Conservation (phyloP, 2,888 invertebrate genomes). For the Rhagium mordax region DNA sequence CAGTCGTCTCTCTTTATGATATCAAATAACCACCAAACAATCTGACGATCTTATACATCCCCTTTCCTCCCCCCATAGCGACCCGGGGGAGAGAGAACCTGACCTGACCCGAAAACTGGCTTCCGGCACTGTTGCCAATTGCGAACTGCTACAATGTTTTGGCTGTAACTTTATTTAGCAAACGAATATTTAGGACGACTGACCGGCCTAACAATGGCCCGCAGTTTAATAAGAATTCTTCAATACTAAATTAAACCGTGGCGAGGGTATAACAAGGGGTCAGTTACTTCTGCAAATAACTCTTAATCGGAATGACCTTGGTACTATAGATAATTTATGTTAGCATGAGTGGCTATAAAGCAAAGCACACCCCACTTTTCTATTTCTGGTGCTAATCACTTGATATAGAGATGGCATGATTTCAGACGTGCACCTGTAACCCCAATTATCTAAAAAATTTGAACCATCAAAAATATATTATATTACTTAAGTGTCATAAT, state of each 20-base stretch:
- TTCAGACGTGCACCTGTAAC: too few relatives aligned
- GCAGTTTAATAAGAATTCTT: conserved; percentile 16
- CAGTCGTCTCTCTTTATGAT: conserved; percentile 24
- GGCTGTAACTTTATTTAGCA: conserved; percentile 5
- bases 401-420: too few relatives aligned
- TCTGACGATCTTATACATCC: conserved; percentile 16
- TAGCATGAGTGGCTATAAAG: too few relatives aligned
- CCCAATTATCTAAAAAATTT: too few relatives aligned
- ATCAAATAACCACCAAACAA: conserved; percentile 14
- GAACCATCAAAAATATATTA: too few relatives aligned
- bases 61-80: neutral
- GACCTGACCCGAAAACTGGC: conserved; percentile 30
- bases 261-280: conserved; percentile 9
- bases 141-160: conserved; percentile 5
- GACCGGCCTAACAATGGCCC: neutral
- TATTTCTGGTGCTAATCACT: too few relatives aligned
- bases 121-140: conserved; percentile 33
- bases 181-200: neutral
- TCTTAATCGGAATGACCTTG: conserved; percentile 15
- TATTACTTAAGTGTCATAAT: too few relatives aligned
- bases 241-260: conserved; percentile 16
- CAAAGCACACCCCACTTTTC: too few relatives aligned
- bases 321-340: conserved; percentile 5
- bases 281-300: conserved; percentile 5
- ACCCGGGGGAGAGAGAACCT: conserved; percentile 8